A percentile compares a stretch with the other conserved stretches of the same genome.
Conservation (phyloP, 1,140 invertebrate genomes). For the Sinella curviseta region DNA sequence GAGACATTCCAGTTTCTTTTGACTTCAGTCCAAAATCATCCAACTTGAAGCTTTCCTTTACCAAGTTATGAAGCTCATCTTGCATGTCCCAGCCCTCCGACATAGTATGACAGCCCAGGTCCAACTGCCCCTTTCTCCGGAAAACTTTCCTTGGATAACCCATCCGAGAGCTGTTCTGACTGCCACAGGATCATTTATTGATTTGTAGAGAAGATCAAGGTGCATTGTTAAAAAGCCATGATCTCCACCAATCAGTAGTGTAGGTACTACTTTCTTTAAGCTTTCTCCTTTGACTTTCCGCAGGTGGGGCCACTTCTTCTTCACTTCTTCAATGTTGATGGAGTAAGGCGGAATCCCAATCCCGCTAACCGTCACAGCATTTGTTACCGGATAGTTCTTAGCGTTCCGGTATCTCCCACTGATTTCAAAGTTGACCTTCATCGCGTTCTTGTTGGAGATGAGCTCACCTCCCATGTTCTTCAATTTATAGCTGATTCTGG, state of each 20-base stretch:
- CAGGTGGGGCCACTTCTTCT: not conserved
- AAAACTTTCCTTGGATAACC: not conserved
- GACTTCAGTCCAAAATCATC: not conserved
- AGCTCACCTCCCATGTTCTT: not conserved
- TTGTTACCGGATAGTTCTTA: not conserved
- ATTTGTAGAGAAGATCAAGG: not conserved
- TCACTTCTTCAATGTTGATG: not conserved
- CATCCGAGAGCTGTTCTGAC: not conserved
- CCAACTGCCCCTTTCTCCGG: not conserved
- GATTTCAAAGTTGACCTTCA: no score
- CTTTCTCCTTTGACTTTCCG: not conserved
- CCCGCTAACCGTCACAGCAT: not conserved
- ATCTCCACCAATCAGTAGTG: not conserved
- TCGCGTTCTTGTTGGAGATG: not conserved
- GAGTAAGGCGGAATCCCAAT: not conserved
- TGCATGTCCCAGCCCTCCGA: not conserved
- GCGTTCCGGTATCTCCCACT: not conserved
- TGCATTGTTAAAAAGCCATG: not conserved
- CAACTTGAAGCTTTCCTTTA: not conserved
- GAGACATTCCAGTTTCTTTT: not conserved
- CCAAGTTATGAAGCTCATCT: not conserved
- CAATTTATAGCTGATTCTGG: not conserved
- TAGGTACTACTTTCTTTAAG: not conserved
- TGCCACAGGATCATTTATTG: not conserved
- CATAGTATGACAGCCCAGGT: not conserved